Percentiles rank a stretch among this genome's conserved stretches.
These are phyloP conservation scores for Lagodon rhomboides DNA, from an alignment of 2,797 vertebrate genomes.

Conservation along the genomic window DNA sequence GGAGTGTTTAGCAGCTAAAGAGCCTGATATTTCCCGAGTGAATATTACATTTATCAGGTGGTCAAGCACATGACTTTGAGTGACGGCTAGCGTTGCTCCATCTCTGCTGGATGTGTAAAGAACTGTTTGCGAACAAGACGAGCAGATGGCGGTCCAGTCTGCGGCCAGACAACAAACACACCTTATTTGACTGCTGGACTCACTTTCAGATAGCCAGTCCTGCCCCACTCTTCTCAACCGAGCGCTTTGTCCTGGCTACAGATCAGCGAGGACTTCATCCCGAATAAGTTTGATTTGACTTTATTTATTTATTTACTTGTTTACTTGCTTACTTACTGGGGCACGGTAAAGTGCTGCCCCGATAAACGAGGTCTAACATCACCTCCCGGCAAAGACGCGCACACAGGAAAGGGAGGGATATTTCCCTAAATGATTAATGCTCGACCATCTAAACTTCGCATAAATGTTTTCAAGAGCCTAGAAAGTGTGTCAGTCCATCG, in stretches of 20 bases:
- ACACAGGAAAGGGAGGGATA: not conserved
- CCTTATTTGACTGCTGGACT: slow-evolving; percentile 28
- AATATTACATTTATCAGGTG: slow-evolving; percentile 12
- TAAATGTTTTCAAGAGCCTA: slow-evolving; percentile 29
- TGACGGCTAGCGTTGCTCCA: not conserved
- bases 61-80: not conserved
- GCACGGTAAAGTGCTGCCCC: slow-evolving; percentile 16
- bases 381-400: slow-evolving; percentile 21
- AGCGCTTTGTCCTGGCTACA: slow-evolving; percentile 5
- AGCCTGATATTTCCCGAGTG: slow-evolving; percentile 19
- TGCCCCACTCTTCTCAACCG: slow-evolving; percentile 21
- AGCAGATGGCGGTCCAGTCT: slow-evolving; percentile 20
- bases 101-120: slow-evolving; percentile 1
- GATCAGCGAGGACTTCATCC: slow-evolving; percentile 20
- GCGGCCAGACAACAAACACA: slow-evolving; percentile 43
- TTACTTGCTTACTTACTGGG: slow-evolving; percentile 9
- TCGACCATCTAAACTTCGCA: slow-evolving; percentile 30
- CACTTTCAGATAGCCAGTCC: slow-evolving; percentile 32
- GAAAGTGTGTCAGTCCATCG: slow-evolving; percentile 33
- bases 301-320: slow-evolving; percentile 12
- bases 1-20: slow-evolving; percentile 29
- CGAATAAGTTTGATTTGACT: slow-evolving; percentile 1
- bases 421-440: slow-evolving; percentile 49
- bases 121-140: not conserved
- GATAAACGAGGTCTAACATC: slow-evolving; percentile 32